Base-by-base conservation (phyloP, 2,113 vertebrate species). In the Antennarius striatus region DNA sequence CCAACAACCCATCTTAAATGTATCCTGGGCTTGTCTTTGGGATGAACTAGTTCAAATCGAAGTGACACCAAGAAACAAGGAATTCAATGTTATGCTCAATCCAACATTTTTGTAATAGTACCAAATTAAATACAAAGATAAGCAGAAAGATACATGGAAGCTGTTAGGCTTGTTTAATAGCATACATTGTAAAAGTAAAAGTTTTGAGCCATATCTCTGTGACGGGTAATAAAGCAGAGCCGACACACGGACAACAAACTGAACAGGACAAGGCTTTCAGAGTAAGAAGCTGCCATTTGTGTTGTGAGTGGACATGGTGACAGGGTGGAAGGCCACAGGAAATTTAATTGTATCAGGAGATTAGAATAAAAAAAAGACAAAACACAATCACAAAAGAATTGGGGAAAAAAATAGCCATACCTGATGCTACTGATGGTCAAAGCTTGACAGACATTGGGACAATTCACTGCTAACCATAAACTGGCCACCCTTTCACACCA, bases 281-380 rank as follows among this genome's bases (percentile, higher is more conserved):
- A 69, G 68, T 59, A 81, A 80, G 67, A 79, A 43, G 63, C 68
- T 51, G 52, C 10, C 3, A n/a, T 53, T 45, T 72, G 63, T 79
- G 73, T 32, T 75, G 57, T 71, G 70, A 77, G 66, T 67, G 71
- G 63, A 69, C 72, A 47, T 68, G 61, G 57, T 83, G 60, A 68
- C 2, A 8, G 63, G 65, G 49, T 74, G 66, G 63, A 10, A 36
- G 48, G 57, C 36, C 3, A 22, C 29, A 49, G 14, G n/a, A 13
- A 52, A 49, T 55, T 58, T 1, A 63, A 46, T 22, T 22, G 22
- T 1, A 22, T 22, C 29, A 49, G 40, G 16, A n/a, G 12, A 49
- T 12, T 49, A 16, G 49, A 22, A 30, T 3, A 10, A 32, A 43
- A 3, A 3, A 28, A 13, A 51, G 0, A 46, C n/a, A 59, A 28